A percentile compares a stretch with the other conserved stretches of the same genome.
Conservation (phyloP, 2,888 invertebrate genomes). For the Aproaerema taeniolella region DNA sequence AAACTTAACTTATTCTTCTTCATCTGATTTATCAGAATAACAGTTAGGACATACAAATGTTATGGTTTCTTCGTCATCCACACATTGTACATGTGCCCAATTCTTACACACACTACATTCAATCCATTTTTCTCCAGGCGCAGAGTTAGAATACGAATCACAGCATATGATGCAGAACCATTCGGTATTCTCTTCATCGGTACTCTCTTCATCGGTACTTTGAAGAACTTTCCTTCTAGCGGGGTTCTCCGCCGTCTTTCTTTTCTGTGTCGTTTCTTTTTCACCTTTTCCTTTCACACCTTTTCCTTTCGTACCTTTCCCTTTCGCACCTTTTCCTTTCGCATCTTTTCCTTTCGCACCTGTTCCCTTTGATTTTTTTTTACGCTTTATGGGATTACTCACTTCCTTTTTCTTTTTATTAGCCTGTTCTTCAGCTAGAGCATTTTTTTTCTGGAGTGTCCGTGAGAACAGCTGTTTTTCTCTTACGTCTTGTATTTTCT, state of each 20-base stretch:
- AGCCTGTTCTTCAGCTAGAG: constrained; percentile 5
- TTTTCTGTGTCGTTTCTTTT: constrained; percentile 1
- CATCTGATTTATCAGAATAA: constrained; percentile 4
- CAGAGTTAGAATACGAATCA: constrained; percentile 11
- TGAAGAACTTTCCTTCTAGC: constrained; percentile 9
- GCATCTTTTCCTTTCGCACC: neutral
- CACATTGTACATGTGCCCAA: constrained; percentile 11
- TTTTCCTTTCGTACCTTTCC: constrained; percentile 4
- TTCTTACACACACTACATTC: constrained; percentile 10
- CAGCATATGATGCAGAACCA: constrained; percentile 11
- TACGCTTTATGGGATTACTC: too few relatives aligned
- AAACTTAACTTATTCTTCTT: neutral
- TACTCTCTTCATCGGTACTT: constrained; percentile 8
- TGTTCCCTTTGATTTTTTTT: too few relatives aligned
- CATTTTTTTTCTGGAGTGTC: constrained; percentile 5
- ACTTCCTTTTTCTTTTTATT: neutral
- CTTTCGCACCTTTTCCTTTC: constrained; percentile 1
- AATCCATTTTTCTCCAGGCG: constrained; percentile 11
- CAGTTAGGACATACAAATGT: constrained; percentile 11
- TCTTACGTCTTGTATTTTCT: constrained; percentile 3
- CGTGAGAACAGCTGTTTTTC: constrained; percentile 2
- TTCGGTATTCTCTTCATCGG: constrained; percentile 7
- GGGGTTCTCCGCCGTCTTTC: neutral
- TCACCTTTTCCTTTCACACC: constrained; percentile 1
- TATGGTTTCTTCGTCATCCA: constrained; percentile 3